phyloP scores from a whole-genome alignment of 2,113 vertebrate species.

The Anarrhichthys ocellatus region DNA sequence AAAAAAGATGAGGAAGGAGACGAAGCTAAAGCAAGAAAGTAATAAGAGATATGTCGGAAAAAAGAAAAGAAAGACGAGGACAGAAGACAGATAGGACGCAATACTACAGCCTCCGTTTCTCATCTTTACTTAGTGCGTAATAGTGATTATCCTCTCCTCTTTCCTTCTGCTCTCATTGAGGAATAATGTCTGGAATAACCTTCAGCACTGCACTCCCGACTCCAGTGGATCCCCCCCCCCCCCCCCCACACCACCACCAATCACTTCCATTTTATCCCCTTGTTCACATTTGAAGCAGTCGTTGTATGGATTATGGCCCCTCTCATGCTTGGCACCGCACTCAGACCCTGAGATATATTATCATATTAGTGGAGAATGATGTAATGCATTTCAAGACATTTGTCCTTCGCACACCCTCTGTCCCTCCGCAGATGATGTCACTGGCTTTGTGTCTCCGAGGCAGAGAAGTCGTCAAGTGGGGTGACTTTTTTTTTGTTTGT shows the following conservation, averaged over 20 bases:
- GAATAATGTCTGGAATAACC: constrained; percentile 76
- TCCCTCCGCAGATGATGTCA: constrained; percentile 76
- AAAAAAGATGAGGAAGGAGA: neutral
- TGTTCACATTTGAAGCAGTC: constrained; percentile 62
- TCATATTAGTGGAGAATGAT: constrained; percentile 80
- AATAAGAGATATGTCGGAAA: neutral
- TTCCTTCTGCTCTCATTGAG: constrained; percentile 54
- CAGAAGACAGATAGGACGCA: constrained; percentile 33
- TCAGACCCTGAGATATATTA: constrained; percentile 71
- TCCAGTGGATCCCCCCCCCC: constrained; percentile 22
- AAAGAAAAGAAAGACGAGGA: constrained; percentile 27
- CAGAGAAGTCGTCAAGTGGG: constrained; percentile 37
- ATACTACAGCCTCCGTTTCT: neutral
- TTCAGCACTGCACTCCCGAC: constrained; percentile 63
- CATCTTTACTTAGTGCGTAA: constrained; percentile 38
- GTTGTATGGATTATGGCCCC: constrained; percentile 71
- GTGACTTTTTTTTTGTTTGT: neutral
- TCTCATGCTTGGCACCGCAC: constrained; percentile 67
- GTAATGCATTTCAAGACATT: constrained; percentile 79
- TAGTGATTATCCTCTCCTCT: constrained; percentile 53
- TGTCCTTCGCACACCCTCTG: constrained; percentile 82
- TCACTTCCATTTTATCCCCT: constrained; percentile 68
- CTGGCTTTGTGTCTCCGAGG: constrained; percentile 63
- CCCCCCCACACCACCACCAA: constrained; percentile 4
- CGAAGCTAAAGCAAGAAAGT: neutral